Percentiles rank a stretch among this genome's conserved stretches.
Conservation (phyloP, 1,140 invertebrate genomes). For the Gonatopus flavifemur region DNA sequence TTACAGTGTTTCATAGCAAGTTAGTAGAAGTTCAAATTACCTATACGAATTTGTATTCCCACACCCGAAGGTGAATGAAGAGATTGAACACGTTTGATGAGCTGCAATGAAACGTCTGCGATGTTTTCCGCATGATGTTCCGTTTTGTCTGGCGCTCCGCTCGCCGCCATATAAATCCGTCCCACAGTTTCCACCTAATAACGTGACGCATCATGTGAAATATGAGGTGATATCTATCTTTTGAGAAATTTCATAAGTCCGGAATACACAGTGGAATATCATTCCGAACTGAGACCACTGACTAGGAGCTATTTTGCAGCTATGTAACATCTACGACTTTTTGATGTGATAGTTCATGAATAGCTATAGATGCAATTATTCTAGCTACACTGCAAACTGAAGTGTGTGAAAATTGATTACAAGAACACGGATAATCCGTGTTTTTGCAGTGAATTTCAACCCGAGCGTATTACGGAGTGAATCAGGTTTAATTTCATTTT, state of each 20-base stretch:
- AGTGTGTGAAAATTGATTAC: too few relatives aligned
- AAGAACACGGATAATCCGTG: too few relatives aligned
- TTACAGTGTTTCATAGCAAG: too few relatives aligned
- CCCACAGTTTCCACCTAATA: slow-evolving; percentile 83
- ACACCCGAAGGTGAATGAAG: slow-evolving; percentile 60
- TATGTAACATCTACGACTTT: not conserved
- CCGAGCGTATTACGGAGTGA: too few relatives aligned
- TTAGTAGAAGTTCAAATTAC: too few relatives aligned
- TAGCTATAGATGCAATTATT: too few relatives aligned
- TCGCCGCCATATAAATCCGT: slow-evolving; percentile 84
- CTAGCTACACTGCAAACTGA: too few relatives aligned
- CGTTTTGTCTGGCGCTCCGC: slow-evolving; percentile 77
- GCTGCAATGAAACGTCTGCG: slow-evolving; percentile 71
- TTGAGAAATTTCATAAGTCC: not conserved
- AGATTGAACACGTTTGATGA: slow-evolving; percentile 63
- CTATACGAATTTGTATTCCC: slow-evolving; percentile 66
- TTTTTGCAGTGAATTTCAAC: too few relatives aligned
- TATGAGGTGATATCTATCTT: too few relatives aligned
- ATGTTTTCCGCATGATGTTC: slow-evolving; percentile 78
- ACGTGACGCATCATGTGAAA: slow-evolving; percentile 3
- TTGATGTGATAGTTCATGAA: too few relatives aligned
- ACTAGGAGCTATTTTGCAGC: not conserved
- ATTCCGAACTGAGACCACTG: not conserved
- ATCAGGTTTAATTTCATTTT: too few relatives aligned
- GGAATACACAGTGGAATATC: too few relatives aligned